Evolutionary conservation across 2,888 invertebrate genomes (phyloP).

Genomic region (Plagodis pulveraria): DNA sequence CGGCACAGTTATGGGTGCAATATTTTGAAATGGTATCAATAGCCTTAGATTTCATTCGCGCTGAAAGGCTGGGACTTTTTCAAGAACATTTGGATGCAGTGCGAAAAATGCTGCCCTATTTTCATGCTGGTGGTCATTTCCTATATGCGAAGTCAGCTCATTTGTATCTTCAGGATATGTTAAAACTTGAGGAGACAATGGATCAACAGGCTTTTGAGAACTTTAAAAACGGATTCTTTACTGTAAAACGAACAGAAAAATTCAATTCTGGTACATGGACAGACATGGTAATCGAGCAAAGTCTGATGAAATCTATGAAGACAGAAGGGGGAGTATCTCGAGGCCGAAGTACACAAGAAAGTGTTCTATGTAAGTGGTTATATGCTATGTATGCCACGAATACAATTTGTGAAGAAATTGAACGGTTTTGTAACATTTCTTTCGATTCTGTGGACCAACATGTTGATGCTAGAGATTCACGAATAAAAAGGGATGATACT

Average conservation of each 20-base stretch:
- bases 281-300: constrained; percentile 55
- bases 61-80: constrained; percentile 42
- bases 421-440: constrained; percentile 36
- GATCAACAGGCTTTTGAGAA: not conserved
- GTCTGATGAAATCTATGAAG: constrained; percentile 53
- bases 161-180: constrained; percentile 47
- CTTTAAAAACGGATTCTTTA: constrained; percentile 1
- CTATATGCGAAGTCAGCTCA: constrained; percentile 47
- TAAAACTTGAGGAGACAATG: constrained; percentile 44
- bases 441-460: constrained; percentile 56
- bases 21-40: constrained; percentile 54
- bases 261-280: constrained; percentile 57
- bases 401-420: constrained; percentile 19
- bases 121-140: constrained; percentile 53
- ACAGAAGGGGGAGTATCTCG: constrained; percentile 60
- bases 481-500: constrained; percentile 43
- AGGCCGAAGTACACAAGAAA: constrained; percentile 58
- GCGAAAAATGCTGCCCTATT: constrained; percentile 54
- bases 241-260: constrained; percentile 55
- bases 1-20: constrained; percentile 52
- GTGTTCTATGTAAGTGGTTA: constrained; percentile 52
- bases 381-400: constrained; percentile 22
- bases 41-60: constrained; percentile 42
- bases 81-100: constrained; percentile 45
- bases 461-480: constrained; percentile 56